A percentile compares a stretch with the other conserved stretches of the same genome.
These are phyloP conservation scores for Andricus quercusramuli DNA, from an alignment of 2,888 invertebrate species.

Conservation along the genomic window DNA sequence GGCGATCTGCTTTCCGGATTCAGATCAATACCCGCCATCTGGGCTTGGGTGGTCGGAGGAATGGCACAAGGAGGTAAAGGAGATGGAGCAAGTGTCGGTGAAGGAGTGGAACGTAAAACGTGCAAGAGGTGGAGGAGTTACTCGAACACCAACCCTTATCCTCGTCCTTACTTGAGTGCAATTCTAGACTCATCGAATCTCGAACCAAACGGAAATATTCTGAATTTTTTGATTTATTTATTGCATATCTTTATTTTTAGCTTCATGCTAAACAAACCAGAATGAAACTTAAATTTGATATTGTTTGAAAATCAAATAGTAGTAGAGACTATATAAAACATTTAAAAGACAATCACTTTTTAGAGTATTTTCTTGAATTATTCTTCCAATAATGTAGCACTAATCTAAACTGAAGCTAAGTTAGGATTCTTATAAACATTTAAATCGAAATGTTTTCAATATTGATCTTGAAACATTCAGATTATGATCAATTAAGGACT, in stretches of 20 bases:
- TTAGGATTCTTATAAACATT: no score
- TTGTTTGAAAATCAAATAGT: no score
- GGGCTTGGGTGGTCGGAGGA: constrained; percentile 65
- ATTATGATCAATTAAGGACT: not conserved
- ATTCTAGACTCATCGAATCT: constrained; percentile 59
- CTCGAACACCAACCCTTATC: constrained; percentile 73
- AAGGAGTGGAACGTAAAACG: constrained; percentile 58
- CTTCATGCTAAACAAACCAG: not conserved
- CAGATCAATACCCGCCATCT: constrained; percentile 76
- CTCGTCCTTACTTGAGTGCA: constrained; percentile 63
- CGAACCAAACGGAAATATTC: constrained; percentile 57
- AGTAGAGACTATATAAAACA: no score
- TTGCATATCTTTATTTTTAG: not conserved
- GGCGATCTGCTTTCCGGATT: constrained; percentile 74
- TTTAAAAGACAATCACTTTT: not conserved
- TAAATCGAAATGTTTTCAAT: not conserved
- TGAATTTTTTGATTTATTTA: not conserved
- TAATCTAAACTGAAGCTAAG: no score
- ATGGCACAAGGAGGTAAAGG: constrained; percentile 54
- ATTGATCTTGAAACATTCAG: constrained; percentile 1
- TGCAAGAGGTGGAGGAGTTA: constrained; percentile 65
- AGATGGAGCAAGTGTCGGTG: constrained; percentile 49
- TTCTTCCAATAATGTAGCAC: not conserved
- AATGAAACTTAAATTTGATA: no score
- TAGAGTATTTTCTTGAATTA: not conserved